phyloP scores from a whole-genome alignment of 2,888 invertebrate genomes.

The Leptinotarsa tumamoca region DNA sequence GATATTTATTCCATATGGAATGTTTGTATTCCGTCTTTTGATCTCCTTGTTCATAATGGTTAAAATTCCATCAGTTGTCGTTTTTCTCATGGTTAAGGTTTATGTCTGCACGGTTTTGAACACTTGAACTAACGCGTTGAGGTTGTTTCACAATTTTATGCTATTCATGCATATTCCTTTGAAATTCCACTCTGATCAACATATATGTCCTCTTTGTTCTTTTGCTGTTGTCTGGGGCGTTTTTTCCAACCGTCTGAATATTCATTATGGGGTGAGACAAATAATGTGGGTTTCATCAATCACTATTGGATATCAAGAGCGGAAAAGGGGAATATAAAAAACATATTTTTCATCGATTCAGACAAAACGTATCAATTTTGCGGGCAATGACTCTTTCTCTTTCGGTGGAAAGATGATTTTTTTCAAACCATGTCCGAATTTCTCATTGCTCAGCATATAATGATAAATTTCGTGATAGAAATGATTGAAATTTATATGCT shows the following conservation, averaged over 20 bases:
- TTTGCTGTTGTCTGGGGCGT: conserved; percentile 20
- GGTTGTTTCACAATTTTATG: conserved; percentile 2
- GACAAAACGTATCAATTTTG: not conserved
- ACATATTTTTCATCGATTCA: not conserved
- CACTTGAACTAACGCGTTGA: conserved; percentile 10
- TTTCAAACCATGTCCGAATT: too few relatives aligned
- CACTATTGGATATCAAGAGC: not conserved
- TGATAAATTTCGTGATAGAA: too few relatives aligned
- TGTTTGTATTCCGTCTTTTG: conserved; percentile 10
- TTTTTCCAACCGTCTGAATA: conserved; percentile 3
- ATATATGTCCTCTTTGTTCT: conserved; percentile 1
- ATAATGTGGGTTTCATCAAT: conserved; percentile 9
- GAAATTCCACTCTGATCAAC: conserved; percentile 20
- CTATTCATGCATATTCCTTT: conserved; percentile 14
- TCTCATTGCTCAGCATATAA: too few relatives aligned
- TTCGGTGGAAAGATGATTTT: too few relatives aligned
- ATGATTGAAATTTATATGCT: too few relatives aligned
- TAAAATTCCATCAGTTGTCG: conserved; percentile 13
- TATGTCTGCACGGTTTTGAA: conserved; percentile 8
- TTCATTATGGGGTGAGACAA: conserved; percentile 2
- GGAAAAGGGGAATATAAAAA: not conserved
- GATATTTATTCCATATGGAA: conserved; percentile 32
- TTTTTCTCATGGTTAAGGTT: conserved; percentile 15
- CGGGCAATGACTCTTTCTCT: too few relatives aligned
- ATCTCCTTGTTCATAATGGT: not conserved